A percentile compares a stretch with the other conserved stretches of the same genome.
Evolutionary conservation across 2,113 vertebrate genomes (phyloP).

Genomic region (Grammomys dolichurus): DNA sequence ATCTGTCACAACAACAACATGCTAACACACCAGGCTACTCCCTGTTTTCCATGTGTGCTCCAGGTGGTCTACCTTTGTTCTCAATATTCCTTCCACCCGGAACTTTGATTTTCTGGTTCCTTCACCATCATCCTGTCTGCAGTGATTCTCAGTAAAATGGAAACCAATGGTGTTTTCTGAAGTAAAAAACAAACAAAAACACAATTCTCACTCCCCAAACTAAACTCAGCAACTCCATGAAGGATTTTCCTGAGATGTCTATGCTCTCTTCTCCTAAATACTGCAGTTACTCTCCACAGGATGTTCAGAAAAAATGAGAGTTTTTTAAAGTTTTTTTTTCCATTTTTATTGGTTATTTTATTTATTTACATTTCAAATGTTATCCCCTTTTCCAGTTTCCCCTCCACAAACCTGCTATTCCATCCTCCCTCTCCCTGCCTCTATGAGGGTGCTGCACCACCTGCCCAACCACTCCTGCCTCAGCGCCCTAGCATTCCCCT

Average conservation of each 20-base stretch:
- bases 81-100: background rate
- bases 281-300: conserved; percentile 44
- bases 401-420: no score
- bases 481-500: no score
- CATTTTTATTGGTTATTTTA: no score
- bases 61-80: conserved; percentile 7
- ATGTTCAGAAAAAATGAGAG: conserved; percentile 27
- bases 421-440: no score
- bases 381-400: no score
- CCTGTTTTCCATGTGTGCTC: background rate
- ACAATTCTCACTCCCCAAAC: background rate
- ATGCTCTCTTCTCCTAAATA: background rate
- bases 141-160: background rate
- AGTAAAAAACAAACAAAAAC: background rate
- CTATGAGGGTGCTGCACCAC: no score
- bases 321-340: background rate
- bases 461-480: no score
- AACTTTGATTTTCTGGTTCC: background rate
- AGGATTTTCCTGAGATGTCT: background rate
- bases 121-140: conserved; percentile 8
- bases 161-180: conserved; percentile 38
- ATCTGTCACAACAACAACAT: background rate
- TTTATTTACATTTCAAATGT: no score
- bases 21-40: background rate
- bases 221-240: conserved; percentile 4